A percentile compares a stretch with the other conserved stretches of the same genome.
phyloP scores from a whole-genome alignment of 1,140 invertebrate genomes.

The Leptestheria dahalacensis region DNA sequence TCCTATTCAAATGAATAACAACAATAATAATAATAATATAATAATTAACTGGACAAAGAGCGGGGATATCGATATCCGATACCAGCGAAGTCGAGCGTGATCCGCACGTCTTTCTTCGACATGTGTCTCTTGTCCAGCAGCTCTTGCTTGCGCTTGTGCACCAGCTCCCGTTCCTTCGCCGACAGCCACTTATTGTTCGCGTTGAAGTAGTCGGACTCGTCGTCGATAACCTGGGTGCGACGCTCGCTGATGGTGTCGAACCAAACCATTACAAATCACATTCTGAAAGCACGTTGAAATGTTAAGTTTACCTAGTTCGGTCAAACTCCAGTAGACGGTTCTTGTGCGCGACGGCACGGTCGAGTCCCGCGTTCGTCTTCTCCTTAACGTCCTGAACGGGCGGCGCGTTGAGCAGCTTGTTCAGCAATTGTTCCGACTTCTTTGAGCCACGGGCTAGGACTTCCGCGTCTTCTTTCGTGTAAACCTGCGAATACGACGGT shows the following conservation, averaged over 20 bases:
- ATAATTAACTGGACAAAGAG: slow-evolving; percentile 9
- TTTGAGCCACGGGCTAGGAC: slow-evolving; percentile 48
- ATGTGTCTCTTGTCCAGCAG: slow-evolving; percentile 49
- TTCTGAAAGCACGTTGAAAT: background rate
- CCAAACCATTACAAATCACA: slow-evolving; percentile 3
- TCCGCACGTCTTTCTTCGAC: slow-evolving; percentile 46
- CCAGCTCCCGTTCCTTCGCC: slow-evolving; percentile 46
- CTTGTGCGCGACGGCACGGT: slow-evolving; percentile 60
- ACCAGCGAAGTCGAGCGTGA: slow-evolving; percentile 70
- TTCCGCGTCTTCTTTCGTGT: slow-evolving; percentile 53
- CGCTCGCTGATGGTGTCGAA: slow-evolving; percentile 42
- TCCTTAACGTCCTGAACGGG: slow-evolving; percentile 13
- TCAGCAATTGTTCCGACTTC: slow-evolving; percentile 47
- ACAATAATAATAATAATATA: slow-evolving; percentile 18
- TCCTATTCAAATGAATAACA: slow-evolving; percentile 20
- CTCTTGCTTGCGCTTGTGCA: slow-evolving; percentile 52
- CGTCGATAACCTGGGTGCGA: slow-evolving; percentile 81
- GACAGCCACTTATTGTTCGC: slow-evolving; percentile 61
- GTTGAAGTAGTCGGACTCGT: slow-evolving; percentile 85
- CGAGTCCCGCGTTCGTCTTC: slow-evolving; percentile 25
- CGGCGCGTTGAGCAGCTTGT: slow-evolving; percentile 41
- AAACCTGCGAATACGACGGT: slow-evolving; percentile 40
- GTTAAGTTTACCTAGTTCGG: slow-evolving; percentile 43
- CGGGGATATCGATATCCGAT: slow-evolving; percentile 18
- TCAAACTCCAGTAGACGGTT: slow-evolving; percentile 77